Base-by-base conservation (phyloP, 92 coral and sea anemone genomes). In the Chrysogorgia sp. region DNA sequence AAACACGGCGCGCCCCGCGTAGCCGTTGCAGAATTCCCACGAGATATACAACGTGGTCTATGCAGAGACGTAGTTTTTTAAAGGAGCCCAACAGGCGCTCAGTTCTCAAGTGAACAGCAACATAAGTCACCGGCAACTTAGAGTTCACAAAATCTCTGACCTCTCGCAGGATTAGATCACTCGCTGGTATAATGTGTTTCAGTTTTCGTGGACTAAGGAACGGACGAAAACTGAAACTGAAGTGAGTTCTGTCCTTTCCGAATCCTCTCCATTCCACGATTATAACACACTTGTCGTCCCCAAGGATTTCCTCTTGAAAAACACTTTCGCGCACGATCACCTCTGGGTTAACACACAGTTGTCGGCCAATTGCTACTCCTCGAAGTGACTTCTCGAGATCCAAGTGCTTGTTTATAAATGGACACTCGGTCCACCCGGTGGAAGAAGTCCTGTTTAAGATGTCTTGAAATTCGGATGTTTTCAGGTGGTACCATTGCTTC, bases 31-130 rank as follows among this genome's bases (percentile, higher is more conserved):
- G 57, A 58, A 83, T 85, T 47, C 62, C 77, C 34, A 86, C 88
- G 33, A 77, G 58, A 23, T 84, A 76, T 33, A 89, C 74, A 69
- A 92, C 79, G 35, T 80, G 89, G 30, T 86, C 65, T 35, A 94
- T 56, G 56, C 98, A 94, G 21, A 55, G 82, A 15, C 64, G 66
- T 19, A 94, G 31, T 68, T 88, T 87, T 53, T 85, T 87, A 20
- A 85, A 80, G 24, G 90, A 87, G 58, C 92, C 85, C 91, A 94
- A 79, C 62, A 92, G 92, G 26, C 98, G 81, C 66, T 94, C 98
- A 33, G 98, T 86, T 1, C 98, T 88, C 20, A 94, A 68, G 40
- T 94, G 98, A 40, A 94, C 71, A 25, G 97, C 81, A 52, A 94
- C 77, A 20, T 89, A 94, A 23, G 76, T 88, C 10, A 77, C 71